phyloP scores from a whole-genome alignment of 2,113 vertebrate genomes.

The Rhizomys pruinosus region DNA sequence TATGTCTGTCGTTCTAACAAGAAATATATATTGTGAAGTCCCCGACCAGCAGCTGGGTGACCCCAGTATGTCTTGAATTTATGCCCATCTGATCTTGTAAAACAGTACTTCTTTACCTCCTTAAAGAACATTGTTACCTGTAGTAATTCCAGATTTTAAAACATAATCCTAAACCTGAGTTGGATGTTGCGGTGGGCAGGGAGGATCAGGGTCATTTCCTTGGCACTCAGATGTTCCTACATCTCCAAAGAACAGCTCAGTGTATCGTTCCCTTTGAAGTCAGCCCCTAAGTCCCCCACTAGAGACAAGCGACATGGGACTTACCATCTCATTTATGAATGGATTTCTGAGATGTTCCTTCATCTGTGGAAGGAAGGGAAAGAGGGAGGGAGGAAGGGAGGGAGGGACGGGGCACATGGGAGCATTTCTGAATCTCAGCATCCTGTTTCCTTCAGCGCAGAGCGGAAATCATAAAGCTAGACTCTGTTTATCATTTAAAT shows the following conservation, averaged over 20 bases:
- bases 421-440: conserved; percentile 33
- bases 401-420: not conserved
- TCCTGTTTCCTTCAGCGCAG: conserved; percentile 2
- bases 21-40: conserved; percentile 52
- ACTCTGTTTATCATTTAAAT: conserved; percentile 58
- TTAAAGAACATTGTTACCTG: conserved; percentile 40
- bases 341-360: not conserved
- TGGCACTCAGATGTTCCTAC: not conserved
- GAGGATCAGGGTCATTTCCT: not conserved
- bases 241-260: conserved; percentile 46
- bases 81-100: conserved; percentile 47
- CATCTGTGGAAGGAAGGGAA: not conserved
- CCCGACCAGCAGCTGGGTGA: conserved; percentile 64
- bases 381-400: no score
- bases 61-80: conserved; percentile 57
- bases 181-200: not conserved
- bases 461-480: conserved; percentile 22
- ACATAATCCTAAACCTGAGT: not conserved
- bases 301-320: not conserved
- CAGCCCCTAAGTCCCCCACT: conserved; percentile 24
- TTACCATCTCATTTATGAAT: not conserved
- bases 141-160: conserved; percentile 33
- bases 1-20: conserved; percentile 68
- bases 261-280: conserved; percentile 56
- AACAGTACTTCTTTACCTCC: conserved; percentile 28